Percentiles rank a stretch among this genome's conserved stretches.
Conservation (phyloP, 2,888 invertebrate species). For the Balanococcus diminutus region DNA sequence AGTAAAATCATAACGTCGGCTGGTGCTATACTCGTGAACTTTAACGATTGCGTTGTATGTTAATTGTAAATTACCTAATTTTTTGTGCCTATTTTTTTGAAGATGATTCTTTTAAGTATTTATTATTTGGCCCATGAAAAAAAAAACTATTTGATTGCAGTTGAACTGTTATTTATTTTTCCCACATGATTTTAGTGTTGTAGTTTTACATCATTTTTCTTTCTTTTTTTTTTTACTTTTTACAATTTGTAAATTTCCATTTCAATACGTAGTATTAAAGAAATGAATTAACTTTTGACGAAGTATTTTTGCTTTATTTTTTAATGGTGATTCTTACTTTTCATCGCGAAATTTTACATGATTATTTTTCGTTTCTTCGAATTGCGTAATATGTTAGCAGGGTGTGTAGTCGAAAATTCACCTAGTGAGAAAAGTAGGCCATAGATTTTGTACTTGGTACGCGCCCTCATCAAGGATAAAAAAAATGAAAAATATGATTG, state of each 20-base stretch:
- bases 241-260: slow-evolving; percentile 50
- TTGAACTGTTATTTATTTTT: slow-evolving; percentile 45
- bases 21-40: slow-evolving; percentile 6
- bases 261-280: slow-evolving; percentile 52
- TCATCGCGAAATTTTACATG: background rate
- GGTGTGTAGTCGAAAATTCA: background rate
- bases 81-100: background rate
- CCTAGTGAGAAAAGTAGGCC: background rate
- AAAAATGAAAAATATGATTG: background rate
- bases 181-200: background rate
- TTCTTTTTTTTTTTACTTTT: slow-evolving; percentile 51
- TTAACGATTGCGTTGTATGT: slow-evolving; percentile 32
- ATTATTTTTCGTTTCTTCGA: background rate
- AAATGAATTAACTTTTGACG: slow-evolving; percentile 2
- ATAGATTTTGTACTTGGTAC: slow-evolving; percentile 27
- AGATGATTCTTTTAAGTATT: slow-evolving; percentile 21
- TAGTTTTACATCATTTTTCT: slow-evolving; percentile 49
- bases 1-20: too few species aligned
- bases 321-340: background rate
- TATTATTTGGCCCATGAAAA: slow-evolving; percentile 36
- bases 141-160: slow-evolving; percentile 41
- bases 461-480: background rate
- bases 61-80: slow-evolving; percentile 29
- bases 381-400: background rate
- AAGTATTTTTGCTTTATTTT: background rate